Base-by-base conservation (phyloP, 2,797 vertebrate genomes). In the Melanotaenia parkinsoni region DNA sequence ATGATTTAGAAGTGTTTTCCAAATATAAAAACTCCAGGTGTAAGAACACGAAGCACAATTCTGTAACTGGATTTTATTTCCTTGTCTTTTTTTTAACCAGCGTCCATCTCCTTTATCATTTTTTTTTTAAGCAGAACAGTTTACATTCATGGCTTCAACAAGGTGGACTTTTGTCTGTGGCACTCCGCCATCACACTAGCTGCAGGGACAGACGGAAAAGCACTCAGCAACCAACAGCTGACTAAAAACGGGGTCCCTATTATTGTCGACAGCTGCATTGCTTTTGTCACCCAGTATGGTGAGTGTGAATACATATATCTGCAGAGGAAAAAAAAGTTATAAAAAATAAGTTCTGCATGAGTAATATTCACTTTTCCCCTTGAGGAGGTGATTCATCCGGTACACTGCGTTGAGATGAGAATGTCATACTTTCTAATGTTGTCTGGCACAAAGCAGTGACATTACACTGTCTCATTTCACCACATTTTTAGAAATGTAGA, bases 271-370 rank as follows among this genome's bases (percentile, higher is more conserved):
- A 98, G 98, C 93, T 99, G 98, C 90, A 95, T 99, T 79, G 96
- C 97, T 56, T 99, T 98, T 91, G 96, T 99, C 94, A 99, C 97
- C 16, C 97, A 99, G 91, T 98, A 98, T 76, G 98, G 98, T 98
- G 92, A 94, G 96, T 78, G 10, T 2, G 24, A 18, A 43, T 35
- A 12, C 33, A 40, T 60, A 51, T 64, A 63, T 26, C 3, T 51
- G 9, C 5, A 35, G 33, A 51, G 14, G 11, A 14, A 40, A 43
- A 47, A 60, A 18, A 28, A 40, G 33, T 33, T 24, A 0, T 1
- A 16, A 64, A 58, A 64, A 40, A 18, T 20, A 58, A 57, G 10
- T 70, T 73, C 32, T 58, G 30, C 28, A 22, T 60, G 11, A 75
- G 11, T 59, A 32, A 76, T 75, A 72, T 67, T 74, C 32, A 43